These are phyloP conservation scores for Pelobates fuscus DNA, from an alignment of 2,113 vertebrate species.

Conservation along the genomic window DNA sequence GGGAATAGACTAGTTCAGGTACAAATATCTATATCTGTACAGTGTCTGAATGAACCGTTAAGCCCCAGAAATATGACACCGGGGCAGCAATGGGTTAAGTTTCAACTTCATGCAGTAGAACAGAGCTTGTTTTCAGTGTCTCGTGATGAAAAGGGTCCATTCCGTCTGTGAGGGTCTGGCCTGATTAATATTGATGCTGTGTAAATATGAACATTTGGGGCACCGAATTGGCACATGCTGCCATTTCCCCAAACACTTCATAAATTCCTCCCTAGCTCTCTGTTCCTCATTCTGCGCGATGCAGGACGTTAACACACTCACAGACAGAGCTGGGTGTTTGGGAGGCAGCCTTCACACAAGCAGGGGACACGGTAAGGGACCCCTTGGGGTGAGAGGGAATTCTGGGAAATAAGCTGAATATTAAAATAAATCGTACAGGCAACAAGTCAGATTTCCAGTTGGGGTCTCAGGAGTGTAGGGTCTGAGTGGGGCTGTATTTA, in stretches of 20 bases:
- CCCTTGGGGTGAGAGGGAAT: not conserved
- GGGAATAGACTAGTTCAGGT: no score
- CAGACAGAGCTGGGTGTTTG: not conserved
- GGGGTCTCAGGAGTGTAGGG: slow-evolving; percentile 27
- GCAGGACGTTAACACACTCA: no score
- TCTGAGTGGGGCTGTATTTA: not conserved
- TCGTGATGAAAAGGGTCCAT: not conserved
- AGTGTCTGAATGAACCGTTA: no score
- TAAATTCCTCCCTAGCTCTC: slow-evolving; percentile 4
- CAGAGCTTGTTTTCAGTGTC: not conserved
- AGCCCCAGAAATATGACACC: no score
- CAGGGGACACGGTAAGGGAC: not conserved
- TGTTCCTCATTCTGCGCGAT: no score
- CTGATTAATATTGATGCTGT: slow-evolving; percentile 35
- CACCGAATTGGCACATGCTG: slow-evolving; percentile 28
- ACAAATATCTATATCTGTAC: no score
- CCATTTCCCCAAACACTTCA: slow-evolving; percentile 41
- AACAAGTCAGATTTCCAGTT: not conserved
- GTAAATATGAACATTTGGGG: slow-evolving; percentile 24
- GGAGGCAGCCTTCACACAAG: slow-evolving; percentile 9
- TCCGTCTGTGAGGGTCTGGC: not conserved
- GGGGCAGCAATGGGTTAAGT: not conserved
- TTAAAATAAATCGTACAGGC: rapidly evolving
- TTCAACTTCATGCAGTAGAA: not conserved
- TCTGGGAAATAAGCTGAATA: slow-evolving; percentile 9